Conservation (phyloP, 2,797 vertebrate genomes). For the Martes flavigula region DNA sequence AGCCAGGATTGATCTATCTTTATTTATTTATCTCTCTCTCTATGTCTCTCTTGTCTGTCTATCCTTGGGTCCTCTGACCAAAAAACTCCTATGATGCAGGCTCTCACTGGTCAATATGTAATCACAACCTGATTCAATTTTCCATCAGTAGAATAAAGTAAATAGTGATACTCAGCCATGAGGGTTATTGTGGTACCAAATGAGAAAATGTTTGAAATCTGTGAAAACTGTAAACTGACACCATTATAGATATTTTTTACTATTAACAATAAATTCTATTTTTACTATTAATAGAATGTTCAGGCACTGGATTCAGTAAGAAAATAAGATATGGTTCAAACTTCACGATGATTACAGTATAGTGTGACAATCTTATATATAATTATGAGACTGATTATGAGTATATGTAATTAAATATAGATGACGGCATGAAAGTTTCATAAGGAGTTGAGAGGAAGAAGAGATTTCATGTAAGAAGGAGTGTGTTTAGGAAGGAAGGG, state of each 20-base stretch:
- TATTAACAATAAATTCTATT: neutral
- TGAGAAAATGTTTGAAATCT: neutral
- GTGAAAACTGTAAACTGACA: neutral
- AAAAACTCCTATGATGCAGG: neutral
- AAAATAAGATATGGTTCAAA: neutral
- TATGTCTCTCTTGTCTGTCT: neutral
- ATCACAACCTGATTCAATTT: neutral
- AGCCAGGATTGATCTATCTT: neutral
- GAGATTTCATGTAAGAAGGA: neutral
- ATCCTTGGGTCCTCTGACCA: neutral
- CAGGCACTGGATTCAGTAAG: neutral
- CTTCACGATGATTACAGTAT: neutral
- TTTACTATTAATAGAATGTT: neutral
- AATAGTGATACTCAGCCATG: neutral
- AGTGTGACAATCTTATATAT: neutral
- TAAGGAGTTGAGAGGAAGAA: neutral
- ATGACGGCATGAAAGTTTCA: neutral
- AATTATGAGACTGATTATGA: neutral
- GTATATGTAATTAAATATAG: neutral
- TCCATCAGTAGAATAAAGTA: neutral
- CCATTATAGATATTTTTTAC: neutral
- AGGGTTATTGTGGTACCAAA: neutral
- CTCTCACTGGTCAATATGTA: neutral
- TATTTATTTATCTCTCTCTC: neutral
- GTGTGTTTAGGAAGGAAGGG: neutral